Conservation (phyloP, 2,113 vertebrate genomes). For the Austrofundulus limnaeus region DNA sequence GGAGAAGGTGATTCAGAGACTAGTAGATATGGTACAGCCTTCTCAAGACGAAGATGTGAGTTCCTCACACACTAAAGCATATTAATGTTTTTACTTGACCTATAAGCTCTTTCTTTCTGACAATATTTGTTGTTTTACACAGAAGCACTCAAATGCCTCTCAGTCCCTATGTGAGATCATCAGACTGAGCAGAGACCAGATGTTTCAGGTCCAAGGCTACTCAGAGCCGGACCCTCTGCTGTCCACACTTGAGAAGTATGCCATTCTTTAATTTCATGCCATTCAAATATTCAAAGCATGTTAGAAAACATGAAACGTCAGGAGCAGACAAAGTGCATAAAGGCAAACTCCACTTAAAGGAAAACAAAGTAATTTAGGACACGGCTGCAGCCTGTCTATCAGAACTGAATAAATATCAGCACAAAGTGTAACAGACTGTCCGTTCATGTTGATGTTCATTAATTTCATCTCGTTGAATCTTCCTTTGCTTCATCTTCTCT, state of each 20-base stretch:
- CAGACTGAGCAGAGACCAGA: slow-evolving; percentile 97
- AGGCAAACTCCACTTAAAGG: too few relatives aligned
- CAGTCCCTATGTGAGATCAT: slow-evolving; percentile 99
- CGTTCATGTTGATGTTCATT: not conserved
- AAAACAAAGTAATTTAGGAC: too few relatives aligned
- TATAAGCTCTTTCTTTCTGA: not conserved
- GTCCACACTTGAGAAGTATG: slow-evolving; percentile 95
- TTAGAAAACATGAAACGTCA: too few relatives aligned
- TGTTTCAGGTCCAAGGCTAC: slow-evolving; percentile 95
- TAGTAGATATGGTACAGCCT: slow-evolving; percentile 95
- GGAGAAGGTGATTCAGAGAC: slow-evolving; percentile 94
- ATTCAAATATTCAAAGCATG: too few relatives aligned
- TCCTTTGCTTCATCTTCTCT: not conserved
- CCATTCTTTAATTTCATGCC: too few relatives aligned
- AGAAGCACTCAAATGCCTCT: slow-evolving; percentile 98
- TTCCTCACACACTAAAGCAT: slow-evolving; percentile 27
- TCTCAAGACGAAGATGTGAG: slow-evolving; percentile 98
- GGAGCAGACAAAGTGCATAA: too few relatives aligned
- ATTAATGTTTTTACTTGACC: not conserved
- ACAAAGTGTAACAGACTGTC: too few relatives aligned
- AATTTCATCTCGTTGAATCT: not conserved
- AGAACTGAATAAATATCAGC: too few relatives aligned
- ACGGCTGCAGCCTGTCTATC: too few relatives aligned
- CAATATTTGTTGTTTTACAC: slow-evolving; percentile 8
- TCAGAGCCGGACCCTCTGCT: slow-evolving; percentile 94